Evolutionary conservation across 2,113 vertebrate species (phyloP), one percentile per base, ranked within the genome.

Genomic region (Ginglymostoma cirratum): DNA sequence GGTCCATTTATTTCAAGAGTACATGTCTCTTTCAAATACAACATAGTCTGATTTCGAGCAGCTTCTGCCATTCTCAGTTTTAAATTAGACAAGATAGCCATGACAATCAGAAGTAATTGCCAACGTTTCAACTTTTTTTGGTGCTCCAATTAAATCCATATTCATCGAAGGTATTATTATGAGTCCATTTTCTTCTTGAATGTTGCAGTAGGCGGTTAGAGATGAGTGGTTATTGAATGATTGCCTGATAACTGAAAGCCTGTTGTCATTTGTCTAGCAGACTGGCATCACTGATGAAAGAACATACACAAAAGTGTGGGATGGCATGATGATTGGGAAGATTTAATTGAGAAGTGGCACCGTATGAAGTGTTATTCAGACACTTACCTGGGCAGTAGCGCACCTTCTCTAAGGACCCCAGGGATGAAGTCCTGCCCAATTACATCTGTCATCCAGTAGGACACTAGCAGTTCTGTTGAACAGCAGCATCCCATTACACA

Each of bases 71-170:
- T 92, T 61, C 61, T 92, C 30, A 66, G 30, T 92, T 92, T 92
- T n/a, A 92, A 65, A 34, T 93, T 42, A 67, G 17, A 66, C 21
- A n/a, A 93, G 89, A 19, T 66, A 24, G 61, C 55, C 61, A 66
- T 93, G 67, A 93, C 89, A 93, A 38, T 67, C n/a, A 38, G 34
- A 42, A 93, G 34, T 67, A 93, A 92, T 66, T 92, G 89, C 55
- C 61, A 66, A 66, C 34, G 21, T n/a, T 66, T 7, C 89, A 93
- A 66, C 15, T 66, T 93, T 21, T 21, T 93, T 67, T 92, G 89
- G 34, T 93, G 61, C 21, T n/a, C n/a, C 89, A 65, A 67, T 93
- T 93, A 93, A 93, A 67, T 93, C 66, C 38, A 38, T 93, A 66
- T 93, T 93, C 61, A 67, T 93, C 61, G 38, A 19, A 21, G 19